Evolutionary conservation across 2,797 vertebrate species (phyloP).

Genomic region (Gymnothorax reevesii): DNA sequence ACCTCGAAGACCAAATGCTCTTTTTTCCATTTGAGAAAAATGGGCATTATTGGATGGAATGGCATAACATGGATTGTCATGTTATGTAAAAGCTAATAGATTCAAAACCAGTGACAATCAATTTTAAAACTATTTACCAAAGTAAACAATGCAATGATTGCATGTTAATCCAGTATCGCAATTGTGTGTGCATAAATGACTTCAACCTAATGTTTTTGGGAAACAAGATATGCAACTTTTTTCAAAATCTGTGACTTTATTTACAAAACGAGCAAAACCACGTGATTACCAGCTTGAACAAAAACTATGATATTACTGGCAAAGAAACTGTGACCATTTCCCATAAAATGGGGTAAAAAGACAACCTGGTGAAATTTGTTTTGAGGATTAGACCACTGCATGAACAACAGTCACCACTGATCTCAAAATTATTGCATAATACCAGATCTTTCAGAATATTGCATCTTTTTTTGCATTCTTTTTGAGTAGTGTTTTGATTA

Average conservation of each 20-base stretch:
- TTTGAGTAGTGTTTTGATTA: neutral
- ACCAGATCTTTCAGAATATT: neutral
- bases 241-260: constrained; percentile 14
- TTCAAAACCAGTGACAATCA: neutral
- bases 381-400: neutral
- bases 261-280: constrained; percentile 3
- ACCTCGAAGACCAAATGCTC: too few species aligned
- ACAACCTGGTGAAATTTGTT: neutral
- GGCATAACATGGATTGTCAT: too few species aligned
- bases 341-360: neutral
- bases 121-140: neutral
- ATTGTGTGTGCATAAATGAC: too few species aligned
- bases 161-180: too few species aligned
- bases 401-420: neutral
- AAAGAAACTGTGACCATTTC: neutral
- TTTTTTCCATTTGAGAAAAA: too few species aligned
- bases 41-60: too few species aligned
- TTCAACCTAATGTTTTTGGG: too few species aligned
- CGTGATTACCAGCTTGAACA: neutral
- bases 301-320: neutral
- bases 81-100: neutral
- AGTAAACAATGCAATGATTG: too few species aligned
- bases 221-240: neutral
- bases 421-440: neutral
- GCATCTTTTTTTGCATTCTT: neutral